phyloP scores from a whole-genome alignment of 2,888 invertebrate genomes.

The Calliopum simillimum region DNA sequence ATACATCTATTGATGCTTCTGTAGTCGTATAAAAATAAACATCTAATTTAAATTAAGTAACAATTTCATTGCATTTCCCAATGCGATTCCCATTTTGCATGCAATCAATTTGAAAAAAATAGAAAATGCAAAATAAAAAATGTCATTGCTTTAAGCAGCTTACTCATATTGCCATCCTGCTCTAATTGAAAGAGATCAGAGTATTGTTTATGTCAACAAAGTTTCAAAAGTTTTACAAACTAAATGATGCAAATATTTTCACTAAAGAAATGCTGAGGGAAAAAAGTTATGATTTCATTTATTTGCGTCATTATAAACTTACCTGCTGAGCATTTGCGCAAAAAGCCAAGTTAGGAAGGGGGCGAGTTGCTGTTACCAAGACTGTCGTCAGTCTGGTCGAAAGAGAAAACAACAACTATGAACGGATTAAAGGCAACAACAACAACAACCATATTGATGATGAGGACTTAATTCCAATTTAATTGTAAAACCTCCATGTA shows the following conservation, averaged over 20 bases:
- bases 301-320: conserved; percentile 20
- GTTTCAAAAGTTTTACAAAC: conserved; percentile 18
- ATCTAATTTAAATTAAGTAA: too few species aligned
- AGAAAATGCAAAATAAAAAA: not conserved
- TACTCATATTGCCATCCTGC: conserved; percentile 3
- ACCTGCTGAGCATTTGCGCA: not conserved
- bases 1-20: too few species aligned
- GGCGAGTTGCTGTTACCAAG: not conserved
- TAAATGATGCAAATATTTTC: conserved; percentile 21
- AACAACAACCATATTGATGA: not conserved
- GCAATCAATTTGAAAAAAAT: too few species aligned
- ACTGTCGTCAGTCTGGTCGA: not conserved
- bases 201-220: conserved; percentile 22
- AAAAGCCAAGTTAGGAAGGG: not conserved
- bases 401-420: not conserved
- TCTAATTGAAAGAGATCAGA: conserved; percentile 23
- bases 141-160: not conserved
- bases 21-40: too few species aligned
- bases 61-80: too few species aligned
- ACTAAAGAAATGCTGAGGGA: not conserved
- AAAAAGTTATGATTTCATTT: conserved; percentile 25
- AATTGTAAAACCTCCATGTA: not conserved
- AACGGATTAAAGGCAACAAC: not conserved
- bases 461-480: conserved; percentile 21
- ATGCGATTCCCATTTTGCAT: too few species aligned